These are phyloP conservation scores for Oligia strigilis DNA, from an alignment of 2,888 invertebrate species.

Conservation along the genomic window DNA sequence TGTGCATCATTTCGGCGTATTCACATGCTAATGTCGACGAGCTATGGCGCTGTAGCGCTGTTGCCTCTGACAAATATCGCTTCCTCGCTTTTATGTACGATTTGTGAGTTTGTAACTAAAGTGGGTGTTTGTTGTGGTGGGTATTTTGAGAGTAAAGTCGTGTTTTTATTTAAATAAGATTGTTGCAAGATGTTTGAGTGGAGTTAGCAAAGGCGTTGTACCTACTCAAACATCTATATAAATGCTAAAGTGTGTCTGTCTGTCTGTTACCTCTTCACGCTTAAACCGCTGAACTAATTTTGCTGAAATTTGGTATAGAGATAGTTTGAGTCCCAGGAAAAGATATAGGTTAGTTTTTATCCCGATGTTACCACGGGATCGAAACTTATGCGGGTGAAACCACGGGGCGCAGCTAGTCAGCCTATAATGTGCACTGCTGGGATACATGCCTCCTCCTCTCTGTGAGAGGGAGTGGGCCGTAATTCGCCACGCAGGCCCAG, in stretches of 20 bases:
- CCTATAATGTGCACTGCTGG: not conserved
- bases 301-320: too few species aligned
- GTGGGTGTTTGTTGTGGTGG: slow-evolving; percentile 1
- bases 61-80: slow-evolving; percentile 43
- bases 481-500: not conserved
- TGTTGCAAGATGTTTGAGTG: not conserved
- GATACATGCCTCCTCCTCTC: not conserved
- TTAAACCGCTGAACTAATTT: too few species aligned
- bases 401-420: too few species aligned
- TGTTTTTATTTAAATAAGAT: slow-evolving; percentile 2
- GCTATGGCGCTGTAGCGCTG: slow-evolving; percentile 11
- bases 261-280: too few species aligned
- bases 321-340: too few species aligned
- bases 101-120: slow-evolving; percentile 17
- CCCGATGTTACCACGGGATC: too few species aligned
- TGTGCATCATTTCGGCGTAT: slow-evolving; percentile 58
- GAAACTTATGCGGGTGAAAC: too few species aligned
- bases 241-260: too few species aligned
- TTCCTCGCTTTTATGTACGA: slow-evolving; percentile 31
- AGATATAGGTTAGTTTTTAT: too few species aligned
- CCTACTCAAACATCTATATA: too few species aligned
- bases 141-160: not conserved
- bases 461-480: too few species aligned
- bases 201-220: not conserved
- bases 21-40: slow-evolving; percentile 65